Evolutionary conservation across 2,888 invertebrate genomes (phyloP), one percentile per base, ranked within the genome.

Genomic region (Caenorhabditis japonica): DNA sequence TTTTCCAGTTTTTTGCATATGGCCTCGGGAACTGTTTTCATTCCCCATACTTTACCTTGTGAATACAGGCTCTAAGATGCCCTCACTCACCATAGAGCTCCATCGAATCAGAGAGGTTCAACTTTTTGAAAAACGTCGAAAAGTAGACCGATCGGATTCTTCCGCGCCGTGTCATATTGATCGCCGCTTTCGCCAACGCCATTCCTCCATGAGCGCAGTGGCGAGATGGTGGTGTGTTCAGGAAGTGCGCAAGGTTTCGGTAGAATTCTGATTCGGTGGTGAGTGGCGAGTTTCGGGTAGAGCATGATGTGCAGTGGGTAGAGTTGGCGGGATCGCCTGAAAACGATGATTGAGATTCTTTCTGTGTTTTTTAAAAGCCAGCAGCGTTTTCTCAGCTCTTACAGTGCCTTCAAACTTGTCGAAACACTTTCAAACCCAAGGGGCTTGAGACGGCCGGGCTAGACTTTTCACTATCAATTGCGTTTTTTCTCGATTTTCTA

Each of bases 201-300:
- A 38, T 10, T 21, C 70, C 70, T 10, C 71, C 71, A 52, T 64
- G 56, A 13, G 62, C 58, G 41, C 71, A 71, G 7, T 58, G 39
- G 4, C 41, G 10, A 4, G 34, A 43, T 15, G 71, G 62, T 12
- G 41, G 33, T 0, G 52, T 58, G 5, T 52, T 23, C 23, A 71
- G 39, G 21, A 62, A 71, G 13, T 62, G 56, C 1, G 39, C 4
- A 3, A 71, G 52, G 27, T 52, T 39, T n/a, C 53, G 51, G 47
- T 71, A 43, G 58, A 71, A 71, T 23, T 64, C 53, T 2, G 46
- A 19, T 36, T 55, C 34, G 2, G 46, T 27, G 7, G 46, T n/a
- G 3, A 55, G 23, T 0, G 27, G 10, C 1, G 44, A 44, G n/a
- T 23, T 47, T 1, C 17, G 46, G 1, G 53, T 3, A 1, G 62